A percentile compares a stretch with the other conserved stretches of the same genome.
phyloP scores from a whole-genome alignment of 2,797 vertebrate species.

The Spinibarbus caldwelli region DNA sequence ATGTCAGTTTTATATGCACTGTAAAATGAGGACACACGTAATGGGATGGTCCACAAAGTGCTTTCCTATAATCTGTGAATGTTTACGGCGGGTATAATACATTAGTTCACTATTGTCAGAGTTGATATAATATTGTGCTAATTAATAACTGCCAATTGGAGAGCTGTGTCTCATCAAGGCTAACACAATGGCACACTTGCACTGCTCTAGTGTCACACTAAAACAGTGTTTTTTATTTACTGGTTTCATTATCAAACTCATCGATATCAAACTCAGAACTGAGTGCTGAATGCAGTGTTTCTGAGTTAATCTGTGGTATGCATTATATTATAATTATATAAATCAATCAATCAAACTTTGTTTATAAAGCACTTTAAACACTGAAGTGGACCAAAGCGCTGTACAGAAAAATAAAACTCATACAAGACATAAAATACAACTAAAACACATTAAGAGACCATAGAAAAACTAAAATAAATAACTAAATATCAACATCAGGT shows the following conservation, averaged over 20 bases:
- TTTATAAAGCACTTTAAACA: too few relatives aligned
- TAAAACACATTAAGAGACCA: too few relatives aligned
- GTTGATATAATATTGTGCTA: neutral
- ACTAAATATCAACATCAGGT: too few relatives aligned
- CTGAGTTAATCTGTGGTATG: neutral
- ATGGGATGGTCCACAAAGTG: conserved; percentile 5
- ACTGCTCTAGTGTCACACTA: too few relatives aligned
- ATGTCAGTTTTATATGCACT: conserved; percentile 47
- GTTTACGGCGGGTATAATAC: neutral
- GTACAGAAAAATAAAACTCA: too few relatives aligned
- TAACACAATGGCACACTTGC: neutral
- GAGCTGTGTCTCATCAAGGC: neutral
- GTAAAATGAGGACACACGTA: conserved; percentile 16
- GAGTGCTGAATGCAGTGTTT: neutral
- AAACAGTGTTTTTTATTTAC: neutral
- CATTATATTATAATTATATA: too few relatives aligned
- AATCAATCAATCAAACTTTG: too few relatives aligned
- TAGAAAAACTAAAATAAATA: too few relatives aligned
- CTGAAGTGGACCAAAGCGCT: too few relatives aligned
- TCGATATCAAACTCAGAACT: neutral
- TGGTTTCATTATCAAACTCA: neutral
- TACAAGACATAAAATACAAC: too few relatives aligned
- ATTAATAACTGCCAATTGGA: neutral
- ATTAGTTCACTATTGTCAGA: neutral
- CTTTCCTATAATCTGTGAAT: neutral